Evolutionary conservation across 2,888 invertebrate genomes (phyloP).

Genomic region (Empis livida): DNA sequence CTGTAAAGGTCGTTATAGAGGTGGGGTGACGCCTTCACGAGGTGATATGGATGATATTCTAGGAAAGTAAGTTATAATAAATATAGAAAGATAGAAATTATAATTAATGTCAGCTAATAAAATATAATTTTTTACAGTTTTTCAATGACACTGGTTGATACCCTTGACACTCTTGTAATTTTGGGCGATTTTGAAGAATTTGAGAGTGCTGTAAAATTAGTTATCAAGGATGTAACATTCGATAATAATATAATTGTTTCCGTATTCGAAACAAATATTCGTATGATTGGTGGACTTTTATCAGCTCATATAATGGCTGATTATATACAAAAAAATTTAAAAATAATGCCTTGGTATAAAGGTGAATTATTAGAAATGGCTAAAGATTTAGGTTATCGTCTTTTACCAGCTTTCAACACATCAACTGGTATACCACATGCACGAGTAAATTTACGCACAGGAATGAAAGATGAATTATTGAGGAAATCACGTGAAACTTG

Average conservation of each 20-base stretch:
- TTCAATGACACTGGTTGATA: conserved; percentile 89
- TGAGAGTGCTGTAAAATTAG: conserved; percentile 74
- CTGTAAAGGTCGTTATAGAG: conserved; percentile 84
- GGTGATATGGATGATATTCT: conserved; percentile 95
- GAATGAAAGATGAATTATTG: conserved; percentile 62
- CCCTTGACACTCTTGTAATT: conserved; percentile 82
- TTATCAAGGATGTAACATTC: conserved; percentile 78
- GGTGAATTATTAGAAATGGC: conserved; percentile 83
- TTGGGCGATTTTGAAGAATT: conserved; percentile 91
- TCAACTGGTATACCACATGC: conserved; percentile 95
- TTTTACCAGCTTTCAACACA: conserved; percentile 97
- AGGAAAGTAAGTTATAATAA: conserved; percentile 69
- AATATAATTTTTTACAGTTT: conserved; percentile 79
- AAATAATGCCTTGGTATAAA: conserved; percentile 69
- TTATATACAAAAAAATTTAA: conserved; percentile 61
- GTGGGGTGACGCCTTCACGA: conserved; percentile 78
- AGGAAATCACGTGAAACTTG: conserved; percentile 80
- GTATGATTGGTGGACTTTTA: conserved; percentile 88
- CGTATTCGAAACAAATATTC: conserved; percentile 96
- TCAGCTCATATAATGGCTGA: conserved; percentile 86
- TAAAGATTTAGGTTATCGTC: conserved; percentile 78
- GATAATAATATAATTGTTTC: conserved; percentile 92
- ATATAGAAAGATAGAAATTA: too few species aligned
- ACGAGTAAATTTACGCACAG: conserved; percentile 76
- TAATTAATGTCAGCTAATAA: too few species aligned